These are phyloP conservation scores for Muscicapa comitata DNA, from an alignment of 2,797 vertebrate species.

Conservation along the genomic window DNA sequence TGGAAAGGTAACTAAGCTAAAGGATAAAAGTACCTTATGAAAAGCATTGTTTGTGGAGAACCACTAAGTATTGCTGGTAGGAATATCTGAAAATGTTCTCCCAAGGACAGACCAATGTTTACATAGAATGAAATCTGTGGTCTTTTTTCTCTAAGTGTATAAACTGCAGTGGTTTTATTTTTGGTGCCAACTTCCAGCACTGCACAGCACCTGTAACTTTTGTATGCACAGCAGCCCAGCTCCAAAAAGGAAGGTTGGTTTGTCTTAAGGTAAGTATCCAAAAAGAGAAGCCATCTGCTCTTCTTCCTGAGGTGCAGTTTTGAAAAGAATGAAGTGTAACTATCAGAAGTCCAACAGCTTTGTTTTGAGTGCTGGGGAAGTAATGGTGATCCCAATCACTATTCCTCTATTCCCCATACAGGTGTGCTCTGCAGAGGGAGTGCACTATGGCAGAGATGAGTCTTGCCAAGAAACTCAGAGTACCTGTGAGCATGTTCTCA, in stretches of 20 bases:
- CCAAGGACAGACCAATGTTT: neutral
- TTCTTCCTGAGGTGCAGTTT: neutral
- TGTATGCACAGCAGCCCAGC: neutral
- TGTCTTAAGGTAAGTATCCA: neutral
- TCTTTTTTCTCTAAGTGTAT: neutral
- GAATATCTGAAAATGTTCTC: neutral
- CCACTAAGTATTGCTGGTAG: neutral
- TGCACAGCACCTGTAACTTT: neutral
- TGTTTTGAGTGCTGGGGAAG: neutral
- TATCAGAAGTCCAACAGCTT: neutral
- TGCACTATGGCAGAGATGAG: accelerated
- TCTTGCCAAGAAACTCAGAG: neutral
- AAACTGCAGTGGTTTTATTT: neutral
- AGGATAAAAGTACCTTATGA: neutral
- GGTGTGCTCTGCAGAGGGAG: neutral
- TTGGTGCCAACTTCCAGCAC: neutral
- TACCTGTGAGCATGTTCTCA: neutral
- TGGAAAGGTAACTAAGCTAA: neutral
- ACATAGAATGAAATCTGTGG: neutral
- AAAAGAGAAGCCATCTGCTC: neutral
- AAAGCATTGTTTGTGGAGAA: neutral
- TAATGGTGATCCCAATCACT: neutral
- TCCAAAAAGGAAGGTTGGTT: neutral
- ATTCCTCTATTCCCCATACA: neutral
- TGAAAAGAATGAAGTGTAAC: neutral